phyloP scores from a whole-genome alignment of 1,140 invertebrate species.

The Temnothorax nylanderi region DNA sequence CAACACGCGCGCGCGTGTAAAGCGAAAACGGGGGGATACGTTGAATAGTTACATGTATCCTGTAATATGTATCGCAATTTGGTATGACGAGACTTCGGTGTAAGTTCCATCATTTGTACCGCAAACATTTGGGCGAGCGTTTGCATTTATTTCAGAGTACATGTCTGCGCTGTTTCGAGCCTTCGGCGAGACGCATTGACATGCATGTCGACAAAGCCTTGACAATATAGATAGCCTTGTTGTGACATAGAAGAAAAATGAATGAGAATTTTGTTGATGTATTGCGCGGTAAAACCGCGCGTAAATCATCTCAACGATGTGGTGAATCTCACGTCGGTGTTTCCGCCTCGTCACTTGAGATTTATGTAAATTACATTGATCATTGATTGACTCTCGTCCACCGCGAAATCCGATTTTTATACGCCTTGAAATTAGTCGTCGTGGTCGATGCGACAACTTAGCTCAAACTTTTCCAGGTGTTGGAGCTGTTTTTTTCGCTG shows the following conservation, averaged over 20 bases:
- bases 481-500: conserved; percentile 1
- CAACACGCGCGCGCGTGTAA: not conserved
- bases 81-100: conserved; percentile 8
- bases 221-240: conserved; percentile 35
- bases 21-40: not conserved
- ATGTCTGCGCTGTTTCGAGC: not conserved
- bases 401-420: conserved; percentile 40
- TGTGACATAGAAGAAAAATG: conserved; percentile 35
- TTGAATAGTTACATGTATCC: conserved; percentile 40
- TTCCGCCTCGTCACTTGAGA: conserved; percentile 15
- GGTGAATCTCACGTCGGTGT: conserved; percentile 29
- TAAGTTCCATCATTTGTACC: conserved; percentile 53
- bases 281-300: not conserved
- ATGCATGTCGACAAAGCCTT: conserved; percentile 9
- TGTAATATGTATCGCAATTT: conserved; percentile 40
- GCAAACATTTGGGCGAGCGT: conserved; percentile 28
- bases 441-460: not conserved
- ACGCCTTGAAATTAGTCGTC: not conserved
- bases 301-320: conserved; percentile 37
- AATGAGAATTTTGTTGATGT: conserved; percentile 27
- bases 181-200: conserved; percentile 3
- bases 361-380: conserved; percentile 59
- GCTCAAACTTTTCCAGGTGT: not conserved
- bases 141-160: conserved; percentile 31
- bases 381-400: conserved; percentile 44